Evolutionary conservation across 2,113 vertebrate species (phyloP).

Genomic region (Pluvialis apricaria): DNA sequence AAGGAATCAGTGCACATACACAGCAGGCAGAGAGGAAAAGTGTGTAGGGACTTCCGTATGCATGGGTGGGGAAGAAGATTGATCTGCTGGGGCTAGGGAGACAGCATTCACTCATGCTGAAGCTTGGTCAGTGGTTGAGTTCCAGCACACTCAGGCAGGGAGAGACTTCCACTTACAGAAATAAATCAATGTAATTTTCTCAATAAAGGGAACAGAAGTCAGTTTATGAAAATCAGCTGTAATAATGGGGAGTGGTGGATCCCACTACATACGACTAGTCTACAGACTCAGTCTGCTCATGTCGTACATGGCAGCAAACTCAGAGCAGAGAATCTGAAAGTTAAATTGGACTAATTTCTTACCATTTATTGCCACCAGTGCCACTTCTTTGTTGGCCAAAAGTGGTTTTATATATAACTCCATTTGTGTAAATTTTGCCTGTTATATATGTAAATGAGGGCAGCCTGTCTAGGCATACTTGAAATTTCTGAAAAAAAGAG

Average conservation of each 20-base stretch:
- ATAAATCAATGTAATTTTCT: background rate
- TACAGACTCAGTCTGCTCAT: background rate
- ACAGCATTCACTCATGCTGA: background rate
- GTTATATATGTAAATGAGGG: background rate
- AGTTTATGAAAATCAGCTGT: background rate
- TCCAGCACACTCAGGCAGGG: background rate
- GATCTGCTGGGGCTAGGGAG: background rate
- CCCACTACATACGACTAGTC: accelerated
- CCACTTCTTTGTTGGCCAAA: background rate
- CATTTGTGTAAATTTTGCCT: background rate
- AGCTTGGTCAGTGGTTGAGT: background rate
- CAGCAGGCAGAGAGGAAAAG: background rate
- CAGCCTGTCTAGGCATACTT: background rate
- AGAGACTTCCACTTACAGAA: background rate
- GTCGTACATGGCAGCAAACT: background rate
- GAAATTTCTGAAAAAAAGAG: background rate
- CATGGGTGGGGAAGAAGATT: background rate
- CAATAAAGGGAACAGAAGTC: background rate
- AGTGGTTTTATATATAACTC: background rate
- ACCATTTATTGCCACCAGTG: background rate
- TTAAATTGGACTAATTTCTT: background rate
- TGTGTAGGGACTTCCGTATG: background rate
- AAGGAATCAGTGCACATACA: background rate
- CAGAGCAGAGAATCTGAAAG: background rate
- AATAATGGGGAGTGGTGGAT: background rate